Base-by-base conservation (phyloP, 2,888 invertebrate genomes). In the Dicycla oo region DNA sequence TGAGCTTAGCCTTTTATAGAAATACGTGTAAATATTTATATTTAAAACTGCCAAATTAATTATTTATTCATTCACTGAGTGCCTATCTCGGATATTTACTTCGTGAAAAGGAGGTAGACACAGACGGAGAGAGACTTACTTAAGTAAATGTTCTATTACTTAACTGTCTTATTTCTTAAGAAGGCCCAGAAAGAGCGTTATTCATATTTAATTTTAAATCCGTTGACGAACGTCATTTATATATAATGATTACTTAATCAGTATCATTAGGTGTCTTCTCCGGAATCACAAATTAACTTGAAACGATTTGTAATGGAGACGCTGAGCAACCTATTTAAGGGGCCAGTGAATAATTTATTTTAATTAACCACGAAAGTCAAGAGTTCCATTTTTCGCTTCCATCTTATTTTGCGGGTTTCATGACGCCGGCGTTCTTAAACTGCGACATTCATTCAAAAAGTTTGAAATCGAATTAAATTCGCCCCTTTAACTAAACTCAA, bases 401-500 rank as follows among this genome's bases (percentile, higher is more conserved):
- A 92, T 91, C 92, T 92, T 92, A 93, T 94, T 93, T 92, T 90
- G 92, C 88, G 89, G 82, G 90, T 88, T 92, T 90, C 90, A 89
- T 91, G 89, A 92, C 90, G 89, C 86, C 88, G 87, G 86, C 90
- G 89, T 90, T 90, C 92, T 92, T 90, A 92, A 92, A 93, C 93
- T 90, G 91, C 92, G 93, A 92, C 93, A 93, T 94, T 93, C 93
- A 93, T 94, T 94, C 93, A 91, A 93, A 94, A 95, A 95, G 94
- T 95, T 95, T 93, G 94, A 91, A 95, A 94, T 94, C 94, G 93
- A 95, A 95, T 95, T 95, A 94, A 94, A 95, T 94, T 94, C 94
- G 94, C 94, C 94, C 94, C 94, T 95, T 95, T 94, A 93, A 94
- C 94, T 94, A 94, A 94, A 95, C 94, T 95, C 94, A 93, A 95